Evolutionary conservation across 2,113 vertebrate species (phyloP).

Genomic region (Prionailurus bengalensis): DNA sequence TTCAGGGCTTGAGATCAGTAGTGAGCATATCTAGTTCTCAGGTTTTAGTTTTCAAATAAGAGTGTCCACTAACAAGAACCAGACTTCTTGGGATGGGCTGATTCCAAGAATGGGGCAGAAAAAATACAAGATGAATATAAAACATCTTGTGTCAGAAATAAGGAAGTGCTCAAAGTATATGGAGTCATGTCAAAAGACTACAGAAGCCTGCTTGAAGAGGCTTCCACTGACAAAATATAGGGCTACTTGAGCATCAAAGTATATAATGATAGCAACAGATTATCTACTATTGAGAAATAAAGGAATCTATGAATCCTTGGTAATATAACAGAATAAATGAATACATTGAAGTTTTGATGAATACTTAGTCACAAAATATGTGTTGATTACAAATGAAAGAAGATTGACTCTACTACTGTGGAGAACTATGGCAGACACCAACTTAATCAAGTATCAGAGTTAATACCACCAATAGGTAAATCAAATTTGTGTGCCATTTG

Average conservation of each 20-base stretch:
- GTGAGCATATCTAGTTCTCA: neutral
- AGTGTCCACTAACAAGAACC: neutral
- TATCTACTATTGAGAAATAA: neutral
- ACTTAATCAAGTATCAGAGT: neutral
- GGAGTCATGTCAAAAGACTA: neutral
- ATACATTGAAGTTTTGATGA: neutral
- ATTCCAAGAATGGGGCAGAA: neutral
- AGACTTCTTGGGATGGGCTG: neutral
- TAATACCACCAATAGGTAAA: neutral
- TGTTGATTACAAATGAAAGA: neutral
- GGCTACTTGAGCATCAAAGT: neutral
- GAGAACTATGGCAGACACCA: neutral
- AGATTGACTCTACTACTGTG: neutral
- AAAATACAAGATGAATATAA: neutral
- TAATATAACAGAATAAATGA: neutral
- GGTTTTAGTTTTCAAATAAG: slow-evolving; percentile 46
- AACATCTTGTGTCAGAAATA: neutral
- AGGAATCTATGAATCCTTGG: neutral
- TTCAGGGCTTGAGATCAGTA: neutral
- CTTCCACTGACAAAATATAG: neutral
- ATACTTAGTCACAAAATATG: neutral
- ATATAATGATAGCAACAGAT: neutral
- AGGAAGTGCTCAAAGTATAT: neutral
- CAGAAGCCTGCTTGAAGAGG: neutral
- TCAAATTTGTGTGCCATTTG: neutral